These are phyloP conservation scores for Scarus forsteni DNA, from an alignment of 2,797 vertebrate genomes.

Conservation along the genomic window DNA sequence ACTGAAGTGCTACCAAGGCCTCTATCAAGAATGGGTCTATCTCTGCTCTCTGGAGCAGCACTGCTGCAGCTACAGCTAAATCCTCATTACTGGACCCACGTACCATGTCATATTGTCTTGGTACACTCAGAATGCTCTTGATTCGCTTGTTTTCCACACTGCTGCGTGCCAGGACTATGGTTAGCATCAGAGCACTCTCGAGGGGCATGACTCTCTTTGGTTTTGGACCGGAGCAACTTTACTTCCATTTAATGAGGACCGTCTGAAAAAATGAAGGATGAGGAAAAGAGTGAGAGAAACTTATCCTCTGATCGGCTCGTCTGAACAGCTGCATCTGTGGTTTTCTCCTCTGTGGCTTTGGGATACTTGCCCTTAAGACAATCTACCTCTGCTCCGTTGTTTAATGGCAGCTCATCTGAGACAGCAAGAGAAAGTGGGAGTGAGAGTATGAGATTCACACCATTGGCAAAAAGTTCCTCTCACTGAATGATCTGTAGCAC, in stretches of 20 bases:
- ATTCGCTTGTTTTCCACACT: conserved; percentile 76
- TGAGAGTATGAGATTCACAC: conserved; percentile 27
- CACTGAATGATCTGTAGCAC: conserved; percentile 45
- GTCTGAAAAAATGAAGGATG: conserved; percentile 57
- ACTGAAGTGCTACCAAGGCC: conserved; percentile 2
- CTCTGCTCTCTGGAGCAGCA: conserved; percentile 40
- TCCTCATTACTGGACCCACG: conserved; percentile 49
- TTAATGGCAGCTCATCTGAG: conserved; percentile 63
- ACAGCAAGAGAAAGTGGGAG: conserved; percentile 8
- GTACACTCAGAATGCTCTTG: conserved; percentile 43
- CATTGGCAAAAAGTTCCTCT: conserved; percentile 31
- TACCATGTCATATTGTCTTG: conserved; percentile 62
- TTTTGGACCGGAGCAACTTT: conserved; percentile 65
- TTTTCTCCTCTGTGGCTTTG: conserved; percentile 77
- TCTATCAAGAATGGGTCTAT: conserved; percentile 6
- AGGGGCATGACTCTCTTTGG: conserved; percentile 72
- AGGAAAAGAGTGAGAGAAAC: conserved; percentile 64
- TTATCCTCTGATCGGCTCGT: conserved; percentile 64
- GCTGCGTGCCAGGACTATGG: conserved; percentile 57
- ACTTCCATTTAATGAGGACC: conserved; percentile 74
- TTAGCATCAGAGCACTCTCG: conserved; percentile 63
- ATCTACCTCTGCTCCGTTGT: conserved; percentile 65
- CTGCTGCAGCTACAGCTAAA: conserved; percentile 62
- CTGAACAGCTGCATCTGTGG: conserved; percentile 81
- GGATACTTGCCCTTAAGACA: conserved; percentile 68